Conservation (phyloP, 2,797 vertebrate species). For the Coranthus polyacanthus region DNA sequence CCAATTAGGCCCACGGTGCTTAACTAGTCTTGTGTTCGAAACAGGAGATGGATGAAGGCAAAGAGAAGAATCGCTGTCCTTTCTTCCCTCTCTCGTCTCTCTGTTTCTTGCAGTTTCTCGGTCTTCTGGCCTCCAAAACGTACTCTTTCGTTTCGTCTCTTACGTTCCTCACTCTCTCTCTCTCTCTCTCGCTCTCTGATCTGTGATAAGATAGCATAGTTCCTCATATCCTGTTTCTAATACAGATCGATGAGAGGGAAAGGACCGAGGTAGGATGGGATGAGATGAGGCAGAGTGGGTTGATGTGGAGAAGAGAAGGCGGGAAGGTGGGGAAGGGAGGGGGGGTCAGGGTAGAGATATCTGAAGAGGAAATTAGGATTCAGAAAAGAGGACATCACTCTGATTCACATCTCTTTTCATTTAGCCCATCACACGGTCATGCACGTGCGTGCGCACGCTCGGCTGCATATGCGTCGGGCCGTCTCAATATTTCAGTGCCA, state of each 20-base stretch:
- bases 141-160: conserved; percentile 5
- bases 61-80: conserved; percentile 58
- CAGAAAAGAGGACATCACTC: conserved; percentile 83
- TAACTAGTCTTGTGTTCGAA: conserved; percentile 57
- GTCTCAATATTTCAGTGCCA: conserved; percentile 70
- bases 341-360: conserved; percentile 71
- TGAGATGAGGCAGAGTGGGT: conserved; percentile 74
- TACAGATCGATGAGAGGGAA: conserved; percentile 80
- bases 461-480: conserved; percentile 33
- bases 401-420: conserved; percentile 84
- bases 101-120: conserved; percentile 46
- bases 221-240: conserved; percentile 85
- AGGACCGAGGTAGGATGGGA: conserved; percentile 68
- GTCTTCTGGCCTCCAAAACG: conserved; percentile 54
- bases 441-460: conserved; percentile 7
- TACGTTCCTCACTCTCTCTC: background rate
- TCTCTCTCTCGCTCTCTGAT: conserved; percentile 72
- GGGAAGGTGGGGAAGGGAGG: background rate
- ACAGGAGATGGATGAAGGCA: conserved; percentile 69
- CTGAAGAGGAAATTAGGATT: conserved; percentile 84
- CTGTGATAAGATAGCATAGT: conserved; percentile 82
- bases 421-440: conserved; percentile 69
- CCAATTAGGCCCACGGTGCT: conserved; percentile 74
- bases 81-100: conserved; percentile 35
- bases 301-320: conserved; percentile 63